phyloP scores from a whole-genome alignment of 2,888 invertebrate genomes.

The Saturnia japonica region DNA sequence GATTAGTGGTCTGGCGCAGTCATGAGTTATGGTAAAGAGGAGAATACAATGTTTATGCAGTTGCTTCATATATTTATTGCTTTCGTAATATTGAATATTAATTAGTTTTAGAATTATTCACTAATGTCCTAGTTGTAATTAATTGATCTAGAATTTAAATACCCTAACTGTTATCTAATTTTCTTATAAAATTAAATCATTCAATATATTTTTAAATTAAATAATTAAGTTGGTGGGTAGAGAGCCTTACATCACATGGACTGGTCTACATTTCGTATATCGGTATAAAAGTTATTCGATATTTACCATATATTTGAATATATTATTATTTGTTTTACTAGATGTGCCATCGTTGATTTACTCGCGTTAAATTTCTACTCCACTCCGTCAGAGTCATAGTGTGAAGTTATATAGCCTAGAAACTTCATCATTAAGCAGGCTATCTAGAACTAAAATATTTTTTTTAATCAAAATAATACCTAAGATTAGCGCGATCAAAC shows the following conservation, averaged over 20 bases:
- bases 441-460: background rate
- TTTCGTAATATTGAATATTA: background rate
- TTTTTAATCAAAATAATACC: background rate
- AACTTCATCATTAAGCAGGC: background rate
- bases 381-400: background rate
- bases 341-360: background rate
- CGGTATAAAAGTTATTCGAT: background rate
- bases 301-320: background rate
- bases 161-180: background rate
- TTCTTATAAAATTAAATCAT: background rate
- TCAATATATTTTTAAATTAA: background rate
- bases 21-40: background rate
- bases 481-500: background rate
- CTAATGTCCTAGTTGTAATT: conserved; percentile 1
- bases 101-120: background rate
- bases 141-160: conserved; percentile 6
- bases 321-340: background rate
- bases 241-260: background rate
- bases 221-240: background rate
- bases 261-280: background rate
- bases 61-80: background rate
- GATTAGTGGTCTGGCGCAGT: background rate
- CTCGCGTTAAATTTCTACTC: background rate
- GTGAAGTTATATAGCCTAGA: background rate
- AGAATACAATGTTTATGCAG: background rate